Conservation (phyloP, 2,113 vertebrate genomes). For the Struthidea cinerea region DNA sequence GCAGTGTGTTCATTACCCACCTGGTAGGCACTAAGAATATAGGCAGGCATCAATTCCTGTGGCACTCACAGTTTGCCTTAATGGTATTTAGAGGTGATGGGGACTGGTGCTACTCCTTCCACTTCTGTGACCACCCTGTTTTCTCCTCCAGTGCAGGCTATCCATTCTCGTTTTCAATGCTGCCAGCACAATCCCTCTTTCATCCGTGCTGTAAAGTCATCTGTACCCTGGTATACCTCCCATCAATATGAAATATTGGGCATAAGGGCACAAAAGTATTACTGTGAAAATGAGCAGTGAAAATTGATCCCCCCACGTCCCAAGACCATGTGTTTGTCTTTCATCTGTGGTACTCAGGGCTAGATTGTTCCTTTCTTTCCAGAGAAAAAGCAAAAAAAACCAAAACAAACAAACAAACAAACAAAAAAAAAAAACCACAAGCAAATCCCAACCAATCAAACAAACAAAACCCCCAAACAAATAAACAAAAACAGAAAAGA, state of each 20-base stretch:
- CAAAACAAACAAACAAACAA: background rate
- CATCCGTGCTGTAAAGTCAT: background rate
- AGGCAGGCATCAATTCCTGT: background rate
- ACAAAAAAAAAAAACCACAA: background rate
- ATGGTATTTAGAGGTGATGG: background rate
- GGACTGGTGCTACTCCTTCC: background rate
- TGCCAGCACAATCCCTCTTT: background rate
- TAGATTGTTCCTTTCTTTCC: background rate
- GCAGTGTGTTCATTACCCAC: background rate
- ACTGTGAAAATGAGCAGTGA: background rate
- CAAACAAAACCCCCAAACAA: background rate
- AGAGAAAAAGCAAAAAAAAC: background rate
- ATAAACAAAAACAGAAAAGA: background rate
- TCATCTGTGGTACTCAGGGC: fast-evolving
- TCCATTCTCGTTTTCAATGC: background rate
- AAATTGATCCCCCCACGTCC: fast-evolving
- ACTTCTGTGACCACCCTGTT: background rate
- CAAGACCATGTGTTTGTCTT: background rate
- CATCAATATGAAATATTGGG: background rate
- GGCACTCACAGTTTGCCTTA: background rate
- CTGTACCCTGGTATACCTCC: fast-evolving
- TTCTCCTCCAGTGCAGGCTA: background rate
- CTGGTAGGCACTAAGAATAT: background rate
- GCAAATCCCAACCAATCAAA: background rate
- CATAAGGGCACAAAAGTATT: background rate